Evolutionary conservation across 2,113 vertebrate species (phyloP).

Genomic region (Furnarius figulus): DNA sequence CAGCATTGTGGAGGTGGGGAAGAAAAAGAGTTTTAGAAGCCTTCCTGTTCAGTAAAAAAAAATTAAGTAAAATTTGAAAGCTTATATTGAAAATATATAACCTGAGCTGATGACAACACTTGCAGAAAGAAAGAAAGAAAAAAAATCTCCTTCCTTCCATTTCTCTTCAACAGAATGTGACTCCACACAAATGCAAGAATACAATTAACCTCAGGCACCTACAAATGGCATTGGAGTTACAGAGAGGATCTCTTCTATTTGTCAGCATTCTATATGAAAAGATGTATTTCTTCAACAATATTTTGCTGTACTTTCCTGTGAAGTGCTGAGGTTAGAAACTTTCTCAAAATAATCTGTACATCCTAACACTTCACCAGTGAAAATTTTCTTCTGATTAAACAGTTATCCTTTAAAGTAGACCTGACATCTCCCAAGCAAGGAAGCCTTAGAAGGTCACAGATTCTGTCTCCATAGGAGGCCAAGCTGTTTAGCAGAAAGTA

Average conservation of each 20-base stretch:
- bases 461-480: conserved; percentile 27
- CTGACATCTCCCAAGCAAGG: background rate
- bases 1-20: background rate
- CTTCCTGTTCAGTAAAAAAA: background rate
- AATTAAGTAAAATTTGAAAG: background rate
- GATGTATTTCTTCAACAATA: background rate
- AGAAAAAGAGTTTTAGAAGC: background rate
- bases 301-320: background rate
- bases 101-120: background rate
- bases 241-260: background rate
- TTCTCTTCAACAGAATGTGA: background rate
- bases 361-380: background rate
- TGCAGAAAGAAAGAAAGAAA: background rate
- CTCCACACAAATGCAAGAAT: background rate
- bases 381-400: conserved; percentile 31
- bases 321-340: background rate
- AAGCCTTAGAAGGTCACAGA: conserved; percentile 38
- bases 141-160: background rate
- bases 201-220: background rate
- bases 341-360: background rate
- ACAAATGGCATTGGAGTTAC: background rate
- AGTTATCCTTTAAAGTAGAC: background rate
- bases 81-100: background rate
- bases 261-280: background rate
- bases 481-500: conserved; percentile 45